Evolutionary conservation across 1,140 invertebrate genomes (phyloP), one percentile per base, ranked within the genome.

Genomic region (Drosophila subobscura): DNA sequence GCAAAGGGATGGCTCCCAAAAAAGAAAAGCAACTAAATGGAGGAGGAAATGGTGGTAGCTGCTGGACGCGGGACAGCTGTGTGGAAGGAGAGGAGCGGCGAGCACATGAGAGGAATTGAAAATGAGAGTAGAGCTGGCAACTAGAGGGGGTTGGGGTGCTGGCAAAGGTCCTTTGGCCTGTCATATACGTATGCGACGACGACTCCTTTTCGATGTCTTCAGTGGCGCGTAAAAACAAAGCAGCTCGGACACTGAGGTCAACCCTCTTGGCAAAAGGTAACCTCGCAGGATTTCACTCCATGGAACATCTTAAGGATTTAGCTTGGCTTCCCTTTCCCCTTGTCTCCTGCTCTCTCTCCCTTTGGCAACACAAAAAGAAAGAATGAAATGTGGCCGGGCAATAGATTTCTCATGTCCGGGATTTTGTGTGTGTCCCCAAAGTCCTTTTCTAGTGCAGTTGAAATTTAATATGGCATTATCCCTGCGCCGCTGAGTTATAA

Each of bases 351-450:
- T 8, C 29, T 8, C 10, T 22, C 4, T 5, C 20, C 3, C 53
- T 55, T 37, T 12, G 10, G 16, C 16, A 5, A 29, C 12, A 29
- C 8, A 4, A 22, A 51, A 41, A 40, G 45, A 57, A 47, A 58
- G 51, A 60, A 59, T 45, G 64, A 83, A 75, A 71, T 72, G 72
- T 77, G 56, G 67, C 49, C 58, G 56, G 58, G 77, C 81, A 86
- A 86, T 86, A 86, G 81, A 86, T 86, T 86, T 86, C 68, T 86
- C 83, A 86, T 86, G 81, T 86, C 81, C 86, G 83, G 83, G 81
- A 88, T 88, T 88, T 86, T 86, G 81, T 86, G 78, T 52, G 37
- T 63, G 80, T 80, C 77, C 77, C 80, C 67, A 70, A 86, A 74
- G 81, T 78, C 80, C 68, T 80, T 73, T 67, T 86, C 83, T 88